These are phyloP conservation scores for Thereva nobilitata DNA, from an alignment of 2,888 invertebrate genomes.

Conservation along the genomic window DNA sequence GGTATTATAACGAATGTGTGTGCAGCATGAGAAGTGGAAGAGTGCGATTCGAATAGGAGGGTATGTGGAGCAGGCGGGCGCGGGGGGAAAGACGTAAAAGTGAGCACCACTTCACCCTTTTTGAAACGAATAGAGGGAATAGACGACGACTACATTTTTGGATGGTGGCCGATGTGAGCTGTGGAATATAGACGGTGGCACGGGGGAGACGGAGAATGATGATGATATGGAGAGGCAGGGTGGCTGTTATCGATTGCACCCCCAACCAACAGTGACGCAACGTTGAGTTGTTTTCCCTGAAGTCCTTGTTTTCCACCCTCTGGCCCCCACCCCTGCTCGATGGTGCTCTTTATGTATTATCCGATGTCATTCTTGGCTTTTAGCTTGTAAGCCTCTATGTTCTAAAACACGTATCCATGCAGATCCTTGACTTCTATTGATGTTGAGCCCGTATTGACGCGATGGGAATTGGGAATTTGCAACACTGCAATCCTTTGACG, in stretches of 20 bases:
- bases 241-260: slow-evolving; percentile 4
- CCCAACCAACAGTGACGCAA: not conserved
- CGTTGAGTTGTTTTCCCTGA: too few species aligned
- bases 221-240: not conserved
- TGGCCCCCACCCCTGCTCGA: not conserved
- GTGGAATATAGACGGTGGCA: not conserved
- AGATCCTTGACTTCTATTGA: not conserved
- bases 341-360: not conserved
- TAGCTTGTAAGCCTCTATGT: slow-evolving; percentile 5
- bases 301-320: too few species aligned
- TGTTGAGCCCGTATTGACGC: slow-evolving; percentile 3
- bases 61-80: too few species aligned
- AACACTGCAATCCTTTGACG: not conserved
- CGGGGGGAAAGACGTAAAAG: too few species aligned
- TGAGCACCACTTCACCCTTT: too few species aligned
- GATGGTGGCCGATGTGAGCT: not conserved
- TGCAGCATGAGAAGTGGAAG: too few species aligned
- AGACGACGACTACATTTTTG: not conserved
- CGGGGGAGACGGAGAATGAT: not conserved
- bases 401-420: not conserved
- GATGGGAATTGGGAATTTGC: not conserved
- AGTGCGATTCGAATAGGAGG: too few species aligned
- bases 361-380: slow-evolving; percentile 6
- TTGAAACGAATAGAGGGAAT: too few species aligned
- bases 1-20: too few species aligned